A percentile compares a stretch with the other conserved stretches of the same genome.
phyloP scores from a whole-genome alignment of 2,888 invertebrate species.

The Standfussiana lucernea region DNA sequence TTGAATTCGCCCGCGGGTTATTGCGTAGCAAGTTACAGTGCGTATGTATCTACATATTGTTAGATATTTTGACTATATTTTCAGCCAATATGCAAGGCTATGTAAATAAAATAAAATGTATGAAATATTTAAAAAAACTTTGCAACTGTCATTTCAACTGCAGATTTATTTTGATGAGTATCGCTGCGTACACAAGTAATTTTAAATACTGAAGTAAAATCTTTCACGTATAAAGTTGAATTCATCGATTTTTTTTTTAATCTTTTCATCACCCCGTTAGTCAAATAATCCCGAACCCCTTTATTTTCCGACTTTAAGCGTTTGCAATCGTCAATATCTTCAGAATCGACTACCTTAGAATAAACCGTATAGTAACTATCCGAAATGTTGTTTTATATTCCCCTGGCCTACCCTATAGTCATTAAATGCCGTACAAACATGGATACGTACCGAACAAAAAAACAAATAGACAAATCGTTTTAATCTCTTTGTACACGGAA shows the following conservation, averaged over 20 bases:
- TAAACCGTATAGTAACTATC: conserved; percentile 51
- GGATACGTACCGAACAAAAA: conserved; percentile 73
- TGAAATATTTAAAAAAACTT: not conserved
- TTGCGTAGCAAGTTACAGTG: conserved; percentile 63
- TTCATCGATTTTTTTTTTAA: conserved; percentile 27
- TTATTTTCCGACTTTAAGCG: conserved; percentile 44
- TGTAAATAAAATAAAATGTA: not conserved
- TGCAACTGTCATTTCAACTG: not conserved
- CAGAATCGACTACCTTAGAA: conserved; percentile 38
- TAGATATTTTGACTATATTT: conserved; percentile 1
- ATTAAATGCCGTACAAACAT: conserved; percentile 76
- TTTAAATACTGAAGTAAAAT: conserved; percentile 1
- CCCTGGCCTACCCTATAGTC: conserved; percentile 58
- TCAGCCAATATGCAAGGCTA: not conserved
- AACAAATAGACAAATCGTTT: conserved; percentile 75
- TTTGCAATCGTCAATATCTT: conserved; percentile 40
- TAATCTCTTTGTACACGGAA: conserved; percentile 76
- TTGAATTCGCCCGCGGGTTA: conserved; percentile 69
- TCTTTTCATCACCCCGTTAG: conserved; percentile 35
- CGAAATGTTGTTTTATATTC: conserved; percentile 50
- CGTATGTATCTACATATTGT: conserved; percentile 7
- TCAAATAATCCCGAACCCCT: conserved; percentile 42
- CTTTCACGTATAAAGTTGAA: conserved; percentile 7
- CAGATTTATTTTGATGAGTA: too few relatives aligned
- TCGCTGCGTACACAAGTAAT: not conserved